A percentile compares a stretch with the other conserved stretches of the same genome.
phyloP scores from a whole-genome alignment of 2,797 vertebrate species.

The Fringilla coelebs region DNA sequence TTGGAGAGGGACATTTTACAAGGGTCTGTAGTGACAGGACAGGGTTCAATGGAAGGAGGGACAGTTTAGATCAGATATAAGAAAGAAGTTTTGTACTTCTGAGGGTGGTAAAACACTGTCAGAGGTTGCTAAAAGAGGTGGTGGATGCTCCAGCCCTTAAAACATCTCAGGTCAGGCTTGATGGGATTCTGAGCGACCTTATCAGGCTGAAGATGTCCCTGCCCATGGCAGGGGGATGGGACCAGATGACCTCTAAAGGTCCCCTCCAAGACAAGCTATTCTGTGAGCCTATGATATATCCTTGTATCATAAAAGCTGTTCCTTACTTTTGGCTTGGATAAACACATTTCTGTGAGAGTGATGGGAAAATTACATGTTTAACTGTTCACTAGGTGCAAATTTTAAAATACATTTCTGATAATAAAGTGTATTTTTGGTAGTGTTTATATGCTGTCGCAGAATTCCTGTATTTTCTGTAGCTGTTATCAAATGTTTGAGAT shows the following conservation, averaged over 20 bases:
- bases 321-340: constrained; percentile 25
- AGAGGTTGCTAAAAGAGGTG: neutral
- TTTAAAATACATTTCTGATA: constrained; percentile 51
- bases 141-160: neutral
- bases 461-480: constrained; percentile 20
- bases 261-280: neutral
- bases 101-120: neutral
- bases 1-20: neutral
- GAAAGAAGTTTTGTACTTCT: neutral
- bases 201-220: neutral
- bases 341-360: constrained; percentile 41
- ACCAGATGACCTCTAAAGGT: neutral
- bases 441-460: constrained; percentile 46
- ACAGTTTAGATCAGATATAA: neutral
- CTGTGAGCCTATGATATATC: neutral
- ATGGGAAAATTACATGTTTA: constrained; percentile 47
- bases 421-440: constrained; percentile 21
- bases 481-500: neutral
- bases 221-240: neutral
- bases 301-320: constrained; percentile 8
- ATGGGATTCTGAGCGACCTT: neutral
- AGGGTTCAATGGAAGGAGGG: neutral
- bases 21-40: neutral
- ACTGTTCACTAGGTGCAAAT: constrained; percentile 32
- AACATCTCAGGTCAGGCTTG: neutral